Conservation (phyloP, 2,888 invertebrate genomes). For the Pocota personata region DNA sequence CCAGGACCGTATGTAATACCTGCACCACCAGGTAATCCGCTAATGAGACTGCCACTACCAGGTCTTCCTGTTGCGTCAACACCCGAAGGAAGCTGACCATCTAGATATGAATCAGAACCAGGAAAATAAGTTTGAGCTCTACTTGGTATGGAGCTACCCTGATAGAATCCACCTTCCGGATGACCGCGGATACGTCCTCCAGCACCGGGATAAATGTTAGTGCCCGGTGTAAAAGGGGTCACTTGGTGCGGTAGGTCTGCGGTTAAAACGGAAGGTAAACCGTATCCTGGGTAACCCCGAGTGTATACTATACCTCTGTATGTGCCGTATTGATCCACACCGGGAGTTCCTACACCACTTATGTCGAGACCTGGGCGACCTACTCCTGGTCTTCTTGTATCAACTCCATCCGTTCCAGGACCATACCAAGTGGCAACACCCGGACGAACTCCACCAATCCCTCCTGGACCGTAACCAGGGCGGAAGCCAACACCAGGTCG, state of each 20-base stretch:
- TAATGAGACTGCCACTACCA: constrained; percentile 14
- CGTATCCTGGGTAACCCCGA: neutral
- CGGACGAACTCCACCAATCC: constrained; percentile 35
- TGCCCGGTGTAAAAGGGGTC: neutral
- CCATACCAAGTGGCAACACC: constrained; percentile 50
- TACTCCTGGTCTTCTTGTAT: constrained; percentile 34
- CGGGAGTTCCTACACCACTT: constrained; percentile 36
- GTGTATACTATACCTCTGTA: constrained; percentile 43
- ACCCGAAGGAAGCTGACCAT: constrained; percentile 2
- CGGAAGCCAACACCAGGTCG: too few relatives aligned
- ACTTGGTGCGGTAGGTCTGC: neutral
- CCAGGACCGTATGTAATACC: constrained; percentile 27
- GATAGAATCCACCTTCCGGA: constrained; percentile 27
- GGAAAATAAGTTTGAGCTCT: neutral
- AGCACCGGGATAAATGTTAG: constrained; percentile 11
- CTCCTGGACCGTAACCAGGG: constrained; percentile 44
- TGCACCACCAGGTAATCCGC: neutral
- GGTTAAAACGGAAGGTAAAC: constrained; percentile 16
- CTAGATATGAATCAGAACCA: constrained; percentile 10
- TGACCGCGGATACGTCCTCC: neutral
- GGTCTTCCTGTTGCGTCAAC: neutral
- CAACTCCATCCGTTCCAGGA: constrained; percentile 48
- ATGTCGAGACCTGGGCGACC: constrained; percentile 14
- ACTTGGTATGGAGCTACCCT: constrained; percentile 4
- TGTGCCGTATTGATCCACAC: constrained; percentile 37